phyloP scores from a whole-genome alignment of 1,140 invertebrate species.

The Pseudomyrmex pallidus region DNA sequence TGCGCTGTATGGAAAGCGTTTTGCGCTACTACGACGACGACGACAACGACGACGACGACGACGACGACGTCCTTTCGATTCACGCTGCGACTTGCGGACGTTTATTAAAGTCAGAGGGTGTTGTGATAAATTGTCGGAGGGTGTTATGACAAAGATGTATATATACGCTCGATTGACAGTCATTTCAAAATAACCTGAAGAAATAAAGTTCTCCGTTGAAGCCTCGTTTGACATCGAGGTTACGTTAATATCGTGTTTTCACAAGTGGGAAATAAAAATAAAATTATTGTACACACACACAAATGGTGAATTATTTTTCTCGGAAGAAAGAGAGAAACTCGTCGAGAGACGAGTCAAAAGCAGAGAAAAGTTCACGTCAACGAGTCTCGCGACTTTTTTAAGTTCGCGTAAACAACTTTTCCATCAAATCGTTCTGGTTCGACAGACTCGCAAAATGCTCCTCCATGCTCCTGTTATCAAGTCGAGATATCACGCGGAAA shows the following conservation, averaged over 20 bases:
- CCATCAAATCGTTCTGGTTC: slow-evolving; percentile 11
- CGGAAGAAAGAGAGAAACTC: background rate
- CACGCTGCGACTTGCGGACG: background rate
- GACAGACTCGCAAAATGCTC: slow-evolving; percentile 13
- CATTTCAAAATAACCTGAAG: background rate
- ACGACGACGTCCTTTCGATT: slow-evolving; percentile 1
- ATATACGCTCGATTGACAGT: background rate
- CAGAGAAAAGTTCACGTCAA: background rate
- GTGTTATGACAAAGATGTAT: no score
- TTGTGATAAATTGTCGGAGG: background rate
- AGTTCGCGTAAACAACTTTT: slow-evolving; percentile 23
- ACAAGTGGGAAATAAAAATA: no score
- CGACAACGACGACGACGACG: background rate
- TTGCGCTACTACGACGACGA: background rate
- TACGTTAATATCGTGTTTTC: no score
- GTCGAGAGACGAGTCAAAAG: slow-evolving; percentile 11
- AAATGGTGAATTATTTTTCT: background rate
- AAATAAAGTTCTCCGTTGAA: background rate
- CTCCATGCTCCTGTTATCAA: background rate
- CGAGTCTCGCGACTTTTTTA: background rate
- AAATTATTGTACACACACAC: no score
- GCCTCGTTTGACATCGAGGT: no score
- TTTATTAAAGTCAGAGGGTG: background rate
- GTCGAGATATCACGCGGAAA: background rate
- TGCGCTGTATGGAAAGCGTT: background rate